Percentiles rank a stretch among this genome's conserved stretches.
These are phyloP conservation scores for Scaptodrosophila lebanonensis DNA, from an alignment of 1,140 invertebrate species.

Conservation along the genomic window DNA sequence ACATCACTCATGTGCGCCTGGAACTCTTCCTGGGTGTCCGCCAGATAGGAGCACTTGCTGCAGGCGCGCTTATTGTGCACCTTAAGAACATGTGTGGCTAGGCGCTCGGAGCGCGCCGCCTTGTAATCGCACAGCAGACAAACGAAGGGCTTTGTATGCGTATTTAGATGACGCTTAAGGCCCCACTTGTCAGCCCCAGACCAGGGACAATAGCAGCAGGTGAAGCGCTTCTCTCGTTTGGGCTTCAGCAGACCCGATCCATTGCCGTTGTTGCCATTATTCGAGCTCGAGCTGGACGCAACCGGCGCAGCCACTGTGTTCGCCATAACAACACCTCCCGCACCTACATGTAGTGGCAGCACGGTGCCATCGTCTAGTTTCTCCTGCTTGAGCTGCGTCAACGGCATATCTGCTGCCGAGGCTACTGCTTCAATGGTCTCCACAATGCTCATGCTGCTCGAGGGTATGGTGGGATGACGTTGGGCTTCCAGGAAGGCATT, in stretches of 20 bases:
- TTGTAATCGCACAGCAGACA: constrained; percentile 94
- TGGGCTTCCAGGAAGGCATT: constrained; percentile 73
- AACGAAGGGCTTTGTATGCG: constrained; percentile 92
- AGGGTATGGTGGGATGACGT: constrained; percentile 71
- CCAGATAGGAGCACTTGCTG: constrained; percentile 90
- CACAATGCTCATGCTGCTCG: constrained; percentile 72
- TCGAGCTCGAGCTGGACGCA: constrained; percentile 58
- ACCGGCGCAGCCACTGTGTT: constrained; percentile 48
- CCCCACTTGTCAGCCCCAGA: constrained; percentile 96
- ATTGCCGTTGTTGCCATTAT: constrained; percentile 35
- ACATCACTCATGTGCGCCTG: constrained; percentile 86
- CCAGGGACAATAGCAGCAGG: constrained; percentile 93
- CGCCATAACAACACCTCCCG: constrained; percentile 26
- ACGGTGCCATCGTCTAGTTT: constrained; percentile 66
- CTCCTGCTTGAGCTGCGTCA: constrained; percentile 73
- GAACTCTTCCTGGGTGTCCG: constrained; percentile 87
- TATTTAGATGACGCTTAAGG: constrained; percentile 92
- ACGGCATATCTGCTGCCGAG: constrained; percentile 64
- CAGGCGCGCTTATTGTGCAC: constrained; percentile 94
- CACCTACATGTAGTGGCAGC: constrained; percentile 43
- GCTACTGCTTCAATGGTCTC: constrained; percentile 76
- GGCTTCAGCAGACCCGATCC: constrained; percentile 69
- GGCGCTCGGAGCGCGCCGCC: constrained; percentile 89
- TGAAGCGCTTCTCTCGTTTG: constrained; percentile 83
- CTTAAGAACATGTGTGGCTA: constrained; percentile 92